Evolutionary conservation across 2,888 invertebrate genomes (phyloP).

Genomic region (Eugnorisma glareosa): DNA sequence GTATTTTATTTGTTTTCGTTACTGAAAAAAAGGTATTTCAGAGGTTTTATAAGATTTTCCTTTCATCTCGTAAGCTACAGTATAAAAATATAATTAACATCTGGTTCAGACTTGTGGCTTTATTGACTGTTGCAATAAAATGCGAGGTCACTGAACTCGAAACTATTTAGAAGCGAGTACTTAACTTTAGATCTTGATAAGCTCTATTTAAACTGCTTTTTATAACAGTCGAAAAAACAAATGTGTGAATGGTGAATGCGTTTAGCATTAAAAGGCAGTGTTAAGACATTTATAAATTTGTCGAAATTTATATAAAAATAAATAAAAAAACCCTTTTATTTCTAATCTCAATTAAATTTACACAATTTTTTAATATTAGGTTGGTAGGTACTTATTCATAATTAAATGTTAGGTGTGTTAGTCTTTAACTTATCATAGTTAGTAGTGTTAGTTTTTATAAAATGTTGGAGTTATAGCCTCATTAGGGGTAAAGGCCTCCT

Average conservation of each 20-base stretch:
- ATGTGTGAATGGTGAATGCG: conserved; percentile 27
- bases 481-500: too few species aligned
- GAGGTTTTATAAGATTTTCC: conserved; percentile 4
- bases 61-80: conserved; percentile 18
- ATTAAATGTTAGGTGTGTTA: too few species aligned
- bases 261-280: conserved; percentile 1
- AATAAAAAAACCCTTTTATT: too few species aligned
- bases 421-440: too few species aligned
- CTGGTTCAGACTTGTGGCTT: conserved; percentile 6
- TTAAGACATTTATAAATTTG: neutral
- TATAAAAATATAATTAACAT: conserved; percentile 2
- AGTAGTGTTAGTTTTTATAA: too few species aligned
- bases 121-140: conserved; percentile 32
- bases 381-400: too few species aligned
- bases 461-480: too few species aligned
- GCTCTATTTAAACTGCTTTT: conserved; percentile 23
- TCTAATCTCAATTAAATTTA: too few species aligned
- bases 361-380: too few species aligned
- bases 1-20: conserved; percentile 4
- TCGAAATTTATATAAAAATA: neutral
- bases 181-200: conserved; percentile 40
- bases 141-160: conserved; percentile 21
- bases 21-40: conserved; percentile 9
- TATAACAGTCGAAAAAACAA: conserved; percentile 27
- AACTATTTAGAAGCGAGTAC: conserved; percentile 30